These are phyloP conservation scores for Actinostola sp. DNA, from an alignment of 92 coral and sea anemone genomes.

Conservation along the genomic window DNA sequence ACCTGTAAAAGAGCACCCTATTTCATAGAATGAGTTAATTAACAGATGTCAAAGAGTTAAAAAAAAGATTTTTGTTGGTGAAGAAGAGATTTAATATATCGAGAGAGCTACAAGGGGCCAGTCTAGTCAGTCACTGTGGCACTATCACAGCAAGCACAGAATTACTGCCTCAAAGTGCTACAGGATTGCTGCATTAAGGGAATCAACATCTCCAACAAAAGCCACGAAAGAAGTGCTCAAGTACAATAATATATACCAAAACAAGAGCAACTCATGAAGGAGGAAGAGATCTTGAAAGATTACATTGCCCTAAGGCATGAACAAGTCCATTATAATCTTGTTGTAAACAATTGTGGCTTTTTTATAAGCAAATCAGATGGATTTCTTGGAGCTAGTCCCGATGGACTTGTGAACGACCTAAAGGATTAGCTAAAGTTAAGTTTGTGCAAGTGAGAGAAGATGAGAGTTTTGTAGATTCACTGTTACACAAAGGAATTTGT, in stretches of 20 bases:
- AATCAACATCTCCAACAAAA: too few relatives aligned
- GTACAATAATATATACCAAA: slow-evolving; percentile 43
- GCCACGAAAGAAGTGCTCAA: slow-evolving; percentile 35
- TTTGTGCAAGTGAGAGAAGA: slow-evolving; percentile 41
- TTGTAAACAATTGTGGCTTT: slow-evolving; percentile 45
- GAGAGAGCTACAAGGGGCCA: slow-evolving; percentile 52
- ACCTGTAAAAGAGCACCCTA: slow-evolving; percentile 56
- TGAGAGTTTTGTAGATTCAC: slow-evolving; percentile 39
- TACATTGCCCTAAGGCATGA: slow-evolving; percentile 24
- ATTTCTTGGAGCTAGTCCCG: slow-evolving; percentile 57
- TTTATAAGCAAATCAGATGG: slow-evolving; percentile 34
- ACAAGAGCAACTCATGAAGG: slow-evolving; percentile 31
- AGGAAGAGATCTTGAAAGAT: slow-evolving; percentile 16
- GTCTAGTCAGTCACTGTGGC: slow-evolving; percentile 38
- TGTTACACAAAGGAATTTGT: slow-evolving; percentile 49
- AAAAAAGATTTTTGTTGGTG: slow-evolving; percentile 21
- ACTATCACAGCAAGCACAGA: slow-evolving; percentile 38
- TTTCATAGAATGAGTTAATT: slow-evolving; percentile 29
- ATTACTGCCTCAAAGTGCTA: too few relatives aligned
- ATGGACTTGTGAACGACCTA: slow-evolving; percentile 50
- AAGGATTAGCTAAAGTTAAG: slow-evolving; percentile 50
- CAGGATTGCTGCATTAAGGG: too few relatives aligned
- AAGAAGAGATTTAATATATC: slow-evolving; percentile 33
- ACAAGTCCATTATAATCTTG: slow-evolving; percentile 26
- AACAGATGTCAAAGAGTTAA: slow-evolving; percentile 48